Conservation (phyloP, 1,140 invertebrate species). For the Drosophila ananassae region DNA sequence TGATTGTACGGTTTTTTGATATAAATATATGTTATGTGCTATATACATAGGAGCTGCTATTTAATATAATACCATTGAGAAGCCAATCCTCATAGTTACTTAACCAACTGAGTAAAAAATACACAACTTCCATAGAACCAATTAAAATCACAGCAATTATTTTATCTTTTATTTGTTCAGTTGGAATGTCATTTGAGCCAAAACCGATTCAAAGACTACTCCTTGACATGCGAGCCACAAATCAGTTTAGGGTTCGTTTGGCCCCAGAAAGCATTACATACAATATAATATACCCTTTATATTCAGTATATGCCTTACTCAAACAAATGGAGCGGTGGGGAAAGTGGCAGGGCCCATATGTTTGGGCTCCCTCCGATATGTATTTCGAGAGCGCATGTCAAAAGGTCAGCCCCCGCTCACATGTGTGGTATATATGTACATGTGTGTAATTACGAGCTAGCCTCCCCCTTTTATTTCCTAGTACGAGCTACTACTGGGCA, state of each 20-base stretch:
- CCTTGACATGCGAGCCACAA: conserved; percentile 39
- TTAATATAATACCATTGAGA: too few relatives aligned
- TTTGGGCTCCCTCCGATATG: conserved; percentile 71
- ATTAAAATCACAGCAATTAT: conserved; percentile 41
- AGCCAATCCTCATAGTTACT: too few relatives aligned
- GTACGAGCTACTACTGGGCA: conserved; percentile 67
- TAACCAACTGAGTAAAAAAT: too few relatives aligned
- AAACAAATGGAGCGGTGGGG: conserved; percentile 9
- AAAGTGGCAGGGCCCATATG: conserved; percentile 29
- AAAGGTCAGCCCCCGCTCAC: conserved; percentile 63
- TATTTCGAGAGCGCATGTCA: conserved; percentile 81
- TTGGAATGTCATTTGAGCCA: conserved; percentile 29
- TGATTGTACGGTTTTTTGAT: too few relatives aligned
- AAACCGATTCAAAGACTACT: conserved; percentile 22
- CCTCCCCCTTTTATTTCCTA: conserved; percentile 68
- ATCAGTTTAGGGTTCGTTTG: conserved; percentile 53
- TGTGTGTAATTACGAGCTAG: conserved; percentile 70
- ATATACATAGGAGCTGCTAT: too few relatives aligned
- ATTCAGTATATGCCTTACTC: neutral
- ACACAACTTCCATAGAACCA: conserved; percentile 2
- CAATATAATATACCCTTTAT: conserved; percentile 5
- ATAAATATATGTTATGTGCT: too few relatives aligned
- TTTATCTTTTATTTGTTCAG: conserved; percentile 37
- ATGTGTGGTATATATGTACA: conserved; percentile 22
- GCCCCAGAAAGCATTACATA: conserved; percentile 8